phyloP scores from a whole-genome alignment of 2,888 invertebrate genomes.

The Pollenia griseotomentosa region DNA sequence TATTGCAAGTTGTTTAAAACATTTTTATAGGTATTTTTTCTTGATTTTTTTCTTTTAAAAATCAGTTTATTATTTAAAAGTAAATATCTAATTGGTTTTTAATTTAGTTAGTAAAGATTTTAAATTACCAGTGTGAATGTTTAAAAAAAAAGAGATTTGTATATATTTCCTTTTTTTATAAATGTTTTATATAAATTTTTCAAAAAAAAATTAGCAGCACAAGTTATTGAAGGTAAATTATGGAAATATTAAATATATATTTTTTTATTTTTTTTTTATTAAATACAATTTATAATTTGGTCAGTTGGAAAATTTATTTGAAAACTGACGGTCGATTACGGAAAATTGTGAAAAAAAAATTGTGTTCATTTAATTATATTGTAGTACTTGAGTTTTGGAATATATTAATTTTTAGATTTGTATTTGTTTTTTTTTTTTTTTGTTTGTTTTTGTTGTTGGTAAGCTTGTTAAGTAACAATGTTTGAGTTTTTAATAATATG shows the following conservation, averaged over 20 bases:
- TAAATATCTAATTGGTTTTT: neutral
- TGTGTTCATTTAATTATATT: neutral
- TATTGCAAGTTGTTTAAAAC: neutral
- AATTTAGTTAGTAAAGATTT: neutral
- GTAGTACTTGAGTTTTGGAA: too few species aligned
- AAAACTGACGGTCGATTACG: slow-evolving; percentile 1
- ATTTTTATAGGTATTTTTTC: neutral
- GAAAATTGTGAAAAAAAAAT: neutral
- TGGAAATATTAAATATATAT: slow-evolving; percentile 16
- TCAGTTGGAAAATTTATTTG: slow-evolving; percentile 29
- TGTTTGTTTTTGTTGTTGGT: too few species aligned
- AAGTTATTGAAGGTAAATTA: slow-evolving; percentile 17
- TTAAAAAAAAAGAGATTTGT: neutral
- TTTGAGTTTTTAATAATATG: too few species aligned
- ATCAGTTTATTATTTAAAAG: neutral
- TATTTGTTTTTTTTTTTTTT: too few species aligned
- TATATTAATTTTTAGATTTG: too few species aligned
- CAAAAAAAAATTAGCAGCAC: neutral
- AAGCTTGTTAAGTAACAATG: too few species aligned
- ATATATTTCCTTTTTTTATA: slow-evolving; percentile 11
- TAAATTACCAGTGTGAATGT: neutral
- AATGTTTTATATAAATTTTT: slow-evolving; percentile 24
- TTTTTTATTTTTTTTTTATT: neutral
- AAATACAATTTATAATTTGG: neutral
- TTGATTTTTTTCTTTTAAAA: neutral